Evolutionary conservation across 2,888 invertebrate species (phyloP).

Genomic region (Melikaiella ostensackeni): DNA sequence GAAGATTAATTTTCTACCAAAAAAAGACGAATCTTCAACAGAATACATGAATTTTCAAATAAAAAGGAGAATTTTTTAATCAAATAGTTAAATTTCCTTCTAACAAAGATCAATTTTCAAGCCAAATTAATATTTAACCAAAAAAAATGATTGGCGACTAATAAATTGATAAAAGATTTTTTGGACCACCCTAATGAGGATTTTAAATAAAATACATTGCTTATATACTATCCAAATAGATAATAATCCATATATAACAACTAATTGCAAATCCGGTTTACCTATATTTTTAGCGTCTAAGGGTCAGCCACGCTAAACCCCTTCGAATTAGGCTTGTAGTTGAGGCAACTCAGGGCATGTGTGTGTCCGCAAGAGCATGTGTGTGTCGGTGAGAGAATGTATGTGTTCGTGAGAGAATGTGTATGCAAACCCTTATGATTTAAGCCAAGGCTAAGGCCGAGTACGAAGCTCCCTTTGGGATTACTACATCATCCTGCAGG

Average conservation of each 20-base stretch:
- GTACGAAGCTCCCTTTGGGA: slow-evolving; percentile 71
- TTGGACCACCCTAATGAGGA: too few species aligned
- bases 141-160: too few species aligned
- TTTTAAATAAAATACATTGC: too few species aligned
- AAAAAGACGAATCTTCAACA: too few species aligned
- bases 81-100: too few species aligned
- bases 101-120: too few species aligned
- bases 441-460: slow-evolving; percentile 73
- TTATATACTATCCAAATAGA: too few species aligned
- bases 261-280: slow-evolving; percentile 50
- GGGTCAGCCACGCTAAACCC: slow-evolving; percentile 56
- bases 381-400: slow-evolving; percentile 54
- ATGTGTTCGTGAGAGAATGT: slow-evolving; percentile 54
- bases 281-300: slow-evolving; percentile 50
- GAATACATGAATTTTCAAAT: too few species aligned
- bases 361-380: slow-evolving; percentile 46
- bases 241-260: slow-evolving; percentile 53
- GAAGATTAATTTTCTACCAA: too few species aligned
- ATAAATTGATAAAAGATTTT: too few species aligned
- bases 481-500: slow-evolving; percentile 74
- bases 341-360: slow-evolving; percentile 49
- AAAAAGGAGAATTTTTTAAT: too few species aligned
- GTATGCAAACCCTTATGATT: slow-evolving; percentile 75
- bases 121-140: too few species aligned
- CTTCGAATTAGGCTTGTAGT: slow-evolving; percentile 57